Percentiles rank a stretch among this genome's conserved stretches.
Evolutionary conservation across 2,113 vertebrate genomes (phyloP).

Genomic region (Lasiurus cinereus): DNA sequence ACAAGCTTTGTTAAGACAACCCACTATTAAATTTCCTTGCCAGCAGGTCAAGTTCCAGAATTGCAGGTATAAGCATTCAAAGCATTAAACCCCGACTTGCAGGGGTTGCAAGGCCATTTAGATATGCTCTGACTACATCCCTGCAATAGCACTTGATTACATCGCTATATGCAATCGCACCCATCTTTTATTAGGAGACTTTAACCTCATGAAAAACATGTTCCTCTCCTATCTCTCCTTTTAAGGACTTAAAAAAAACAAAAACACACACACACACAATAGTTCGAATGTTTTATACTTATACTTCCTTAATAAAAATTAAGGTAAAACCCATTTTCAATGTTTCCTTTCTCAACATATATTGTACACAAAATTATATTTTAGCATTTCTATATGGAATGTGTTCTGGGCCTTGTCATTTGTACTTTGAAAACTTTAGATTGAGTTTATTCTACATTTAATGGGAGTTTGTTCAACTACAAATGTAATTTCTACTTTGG

Average conservation of each 20-base stretch:
- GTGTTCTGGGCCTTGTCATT: constrained; percentile 33
- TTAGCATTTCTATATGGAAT: background rate
- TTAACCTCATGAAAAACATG: constrained; percentile 65
- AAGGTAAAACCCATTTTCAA: background rate
- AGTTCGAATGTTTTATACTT: constrained; percentile 40
- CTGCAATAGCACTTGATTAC: constrained; percentile 74
- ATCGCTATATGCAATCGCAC: constrained; percentile 43
- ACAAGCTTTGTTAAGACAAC: constrained; percentile 47
- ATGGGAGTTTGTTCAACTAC: background rate
- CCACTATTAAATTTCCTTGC: constrained; percentile 77
- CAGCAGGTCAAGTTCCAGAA: constrained; percentile 81
- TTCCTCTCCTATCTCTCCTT: constrained; percentile 54
- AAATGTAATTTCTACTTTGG: constrained; percentile 28
- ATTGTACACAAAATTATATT: background rate
- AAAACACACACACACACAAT: background rate
- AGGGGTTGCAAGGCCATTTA: constrained; percentile 72
- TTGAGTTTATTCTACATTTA: background rate
- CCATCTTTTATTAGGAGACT: constrained; percentile 79
- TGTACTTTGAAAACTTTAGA: constrained; percentile 18
- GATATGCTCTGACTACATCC: constrained; percentile 61
- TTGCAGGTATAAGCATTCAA: constrained; percentile 56
- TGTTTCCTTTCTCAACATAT: background rate
- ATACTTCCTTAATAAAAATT: constrained; percentile 24
- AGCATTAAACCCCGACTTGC: constrained; percentile 66
- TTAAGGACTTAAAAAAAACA: constrained; percentile 69